phyloP scores from a whole-genome alignment of 2,113 vertebrate genomes.

The Procapra przewalskii region DNA sequence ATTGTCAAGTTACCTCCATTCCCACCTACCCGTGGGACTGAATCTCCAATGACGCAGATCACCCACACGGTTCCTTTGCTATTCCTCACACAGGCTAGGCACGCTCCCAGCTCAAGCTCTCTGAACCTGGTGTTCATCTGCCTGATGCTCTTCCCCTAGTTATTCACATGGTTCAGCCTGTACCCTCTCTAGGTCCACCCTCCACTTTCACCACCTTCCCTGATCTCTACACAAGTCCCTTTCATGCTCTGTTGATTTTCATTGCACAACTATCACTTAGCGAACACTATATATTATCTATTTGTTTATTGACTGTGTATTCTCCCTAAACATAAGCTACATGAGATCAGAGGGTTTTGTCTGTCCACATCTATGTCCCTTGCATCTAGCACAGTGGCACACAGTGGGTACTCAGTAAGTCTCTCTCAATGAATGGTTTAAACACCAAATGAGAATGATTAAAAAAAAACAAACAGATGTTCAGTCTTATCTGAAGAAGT shows the following conservation, averaged over 20 bases:
- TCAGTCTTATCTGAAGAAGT: neutral
- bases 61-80: neutral
- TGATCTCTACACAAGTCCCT: neutral
- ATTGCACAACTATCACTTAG: accelerated
- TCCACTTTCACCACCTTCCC: neutral
- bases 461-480: neutral
- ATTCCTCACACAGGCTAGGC: neutral
- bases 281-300: neutral
- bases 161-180: neutral
- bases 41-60: neutral
- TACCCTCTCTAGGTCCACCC: neutral
- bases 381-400: neutral
- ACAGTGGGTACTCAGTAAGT: neutral
- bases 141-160: neutral
- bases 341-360: neutral
- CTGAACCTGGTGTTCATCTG: neutral
- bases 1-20: neutral
- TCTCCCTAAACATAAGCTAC: neutral
- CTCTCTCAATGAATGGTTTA: neutral
- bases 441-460: neutral
- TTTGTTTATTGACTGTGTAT: neutral
- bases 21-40: neutral
- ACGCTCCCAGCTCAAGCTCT: neutral
- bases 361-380: neutral
- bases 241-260: neutral